Evolutionary conservation across 2,113 vertebrate genomes (phyloP).

Genomic region (Myrmecophaga tridactyla): DNA sequence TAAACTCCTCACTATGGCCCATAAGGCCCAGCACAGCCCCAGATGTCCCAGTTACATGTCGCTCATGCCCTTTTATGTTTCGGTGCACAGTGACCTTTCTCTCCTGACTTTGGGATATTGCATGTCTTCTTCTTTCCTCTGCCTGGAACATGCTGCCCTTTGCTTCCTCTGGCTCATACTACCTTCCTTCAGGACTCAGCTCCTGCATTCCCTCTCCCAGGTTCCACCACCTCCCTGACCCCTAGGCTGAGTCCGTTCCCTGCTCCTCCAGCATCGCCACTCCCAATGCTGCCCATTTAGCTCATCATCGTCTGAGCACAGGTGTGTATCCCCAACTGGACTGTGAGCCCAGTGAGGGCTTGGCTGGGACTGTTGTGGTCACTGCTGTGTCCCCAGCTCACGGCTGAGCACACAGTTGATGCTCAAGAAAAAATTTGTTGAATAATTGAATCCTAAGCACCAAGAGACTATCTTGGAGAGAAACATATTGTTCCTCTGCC

Average conservation of each 20-base stretch:
- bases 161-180: neutral
- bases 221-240: neutral
- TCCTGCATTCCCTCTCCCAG: neutral
- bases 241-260: too few relatives aligned
- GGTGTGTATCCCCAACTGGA: neutral
- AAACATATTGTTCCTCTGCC: neutral
- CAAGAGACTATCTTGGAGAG: neutral
- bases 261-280: rapidly evolving
- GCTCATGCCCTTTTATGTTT: too few relatives aligned
- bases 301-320: neutral
- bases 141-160: neutral
- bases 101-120: neutral
- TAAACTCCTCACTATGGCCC: neutral
- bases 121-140: neutral
- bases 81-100: neutral
- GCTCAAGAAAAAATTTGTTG: neutral
- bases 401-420: neutral
- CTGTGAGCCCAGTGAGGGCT: neutral
- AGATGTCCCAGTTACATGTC: rapidly evolving
- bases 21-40: neutral
- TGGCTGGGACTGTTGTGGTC: neutral
- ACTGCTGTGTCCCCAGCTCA: neutral
- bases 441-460: neutral
- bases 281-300: neutral
- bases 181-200: neutral